These are phyloP conservation scores for Cerceris ruficornis DNA, from an alignment of 2,888 invertebrate genomes.

Conservation along the genomic window DNA sequence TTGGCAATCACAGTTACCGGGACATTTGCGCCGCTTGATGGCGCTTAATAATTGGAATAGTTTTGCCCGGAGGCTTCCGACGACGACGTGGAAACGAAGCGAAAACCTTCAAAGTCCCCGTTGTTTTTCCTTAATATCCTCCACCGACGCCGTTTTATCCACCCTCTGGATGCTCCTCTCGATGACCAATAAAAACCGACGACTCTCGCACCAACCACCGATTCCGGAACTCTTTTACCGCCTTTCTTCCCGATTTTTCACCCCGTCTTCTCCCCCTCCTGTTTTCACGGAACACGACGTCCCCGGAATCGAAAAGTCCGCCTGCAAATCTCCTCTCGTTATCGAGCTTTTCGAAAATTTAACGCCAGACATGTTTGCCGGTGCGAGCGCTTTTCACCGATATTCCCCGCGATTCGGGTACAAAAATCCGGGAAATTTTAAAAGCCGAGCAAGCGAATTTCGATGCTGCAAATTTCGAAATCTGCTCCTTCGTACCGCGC, in stretches of 20 bases:
- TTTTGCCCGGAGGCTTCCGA: slow-evolving; percentile 41
- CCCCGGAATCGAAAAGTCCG: too few relatives aligned
- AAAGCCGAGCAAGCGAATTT: too few relatives aligned
- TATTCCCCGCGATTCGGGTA: too few relatives aligned
- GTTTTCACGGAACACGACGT: not conserved
- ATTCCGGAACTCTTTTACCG: not conserved
- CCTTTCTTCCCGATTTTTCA: not conserved
- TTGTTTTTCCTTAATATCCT: slow-evolving; percentile 46
- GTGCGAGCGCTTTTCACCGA: too few relatives aligned
- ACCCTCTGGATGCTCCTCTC: slow-evolving; percentile 8
- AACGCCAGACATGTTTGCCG: too few relatives aligned
- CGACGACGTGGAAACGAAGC: slow-evolving; percentile 47
- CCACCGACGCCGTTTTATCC: not conserved
- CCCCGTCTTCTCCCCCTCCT: not conserved
- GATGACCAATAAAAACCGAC: slow-evolving; percentile 38
- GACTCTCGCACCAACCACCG: slow-evolving; percentile 18
- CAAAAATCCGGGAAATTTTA: too few relatives aligned
- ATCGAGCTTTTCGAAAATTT: too few relatives aligned
- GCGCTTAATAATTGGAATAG: slow-evolving; percentile 70
- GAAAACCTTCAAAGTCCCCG: slow-evolving; percentile 31
- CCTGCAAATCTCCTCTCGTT: too few relatives aligned
- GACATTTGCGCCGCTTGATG: slow-evolving; percentile 61
- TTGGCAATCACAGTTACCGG: slow-evolving; percentile 68
- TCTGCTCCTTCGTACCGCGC: too few relatives aligned
- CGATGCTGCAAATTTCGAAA: too few relatives aligned